A percentile compares a stretch with the other conserved stretches of the same genome.
These are phyloP conservation scores for Eupleurogrammus muticus DNA, from an alignment of 2,797 vertebrate genomes.

Conservation along the genomic window DNA sequence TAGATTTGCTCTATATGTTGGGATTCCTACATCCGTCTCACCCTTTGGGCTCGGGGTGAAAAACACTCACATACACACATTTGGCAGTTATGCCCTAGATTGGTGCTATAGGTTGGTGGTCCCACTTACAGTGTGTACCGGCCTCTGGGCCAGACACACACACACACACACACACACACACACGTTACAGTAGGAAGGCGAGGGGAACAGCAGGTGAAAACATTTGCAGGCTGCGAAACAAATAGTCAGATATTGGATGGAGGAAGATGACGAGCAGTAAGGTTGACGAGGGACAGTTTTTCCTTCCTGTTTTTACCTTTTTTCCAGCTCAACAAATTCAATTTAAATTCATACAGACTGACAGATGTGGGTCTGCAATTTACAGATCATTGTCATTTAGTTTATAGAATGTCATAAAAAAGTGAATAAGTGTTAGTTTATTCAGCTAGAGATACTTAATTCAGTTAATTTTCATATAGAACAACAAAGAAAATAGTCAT, in stretches of 20 bases:
- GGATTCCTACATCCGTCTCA: slow-evolving; percentile 27
- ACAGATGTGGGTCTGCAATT: not conserved
- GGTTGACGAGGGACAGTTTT: not conserved
- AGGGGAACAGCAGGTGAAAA: slow-evolving; percentile 16
- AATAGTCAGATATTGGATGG: not conserved
- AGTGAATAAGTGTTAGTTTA: too few species aligned
- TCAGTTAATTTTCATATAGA: too few species aligned
- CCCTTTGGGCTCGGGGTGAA: slow-evolving; percentile 39
- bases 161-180: slow-evolving; percentile 16
- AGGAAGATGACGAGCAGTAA: not conserved
- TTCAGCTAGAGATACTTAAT: too few species aligned
- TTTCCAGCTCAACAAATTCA: not conserved
- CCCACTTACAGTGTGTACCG: slow-evolving; percentile 22
- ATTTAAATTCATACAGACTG: slow-evolving; percentile 7
- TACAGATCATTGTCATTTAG: not conserved
- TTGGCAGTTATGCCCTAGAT: slow-evolving; percentile 39
- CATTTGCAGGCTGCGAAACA: slow-evolving; percentile 13
- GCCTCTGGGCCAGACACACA: slow-evolving; percentile 28
- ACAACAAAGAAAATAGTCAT: too few species aligned
- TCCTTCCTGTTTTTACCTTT: not conserved
- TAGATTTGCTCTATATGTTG: slow-evolving; percentile 60
- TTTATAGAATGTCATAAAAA: too few species aligned
- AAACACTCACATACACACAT: slow-evolving; percentile 25
- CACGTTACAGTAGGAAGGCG: slow-evolving; percentile 12
- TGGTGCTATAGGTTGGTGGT: slow-evolving; percentile 37